Evolutionary conservation across 2,888 invertebrate species (phyloP).

Genomic region (Tiliacea citrago): DNA sequence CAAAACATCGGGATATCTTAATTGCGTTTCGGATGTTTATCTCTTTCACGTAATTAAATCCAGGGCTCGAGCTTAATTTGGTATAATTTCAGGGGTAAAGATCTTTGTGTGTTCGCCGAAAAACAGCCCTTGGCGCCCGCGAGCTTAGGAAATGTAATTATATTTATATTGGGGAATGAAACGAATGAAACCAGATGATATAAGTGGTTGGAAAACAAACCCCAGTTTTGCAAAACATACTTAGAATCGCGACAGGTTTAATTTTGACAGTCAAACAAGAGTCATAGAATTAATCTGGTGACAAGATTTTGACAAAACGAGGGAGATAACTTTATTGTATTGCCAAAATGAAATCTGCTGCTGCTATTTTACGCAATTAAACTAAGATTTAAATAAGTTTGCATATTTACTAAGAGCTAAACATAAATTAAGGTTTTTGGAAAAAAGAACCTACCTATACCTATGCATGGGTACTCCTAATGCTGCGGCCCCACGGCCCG

Average conservation of each 20-base stretch:
- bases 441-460: not conserved
- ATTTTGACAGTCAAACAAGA: constrained; percentile 1
- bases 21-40: constrained; percentile 52
- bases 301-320: not conserved
- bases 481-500: too few relatives aligned
- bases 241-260: not conserved
- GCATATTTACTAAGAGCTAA: not conserved
- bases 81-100: constrained; percentile 46
- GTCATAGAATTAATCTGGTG: not conserved
- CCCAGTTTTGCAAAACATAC: not conserved
- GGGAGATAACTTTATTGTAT: too few relatives aligned
- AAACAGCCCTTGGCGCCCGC: constrained; percentile 15
- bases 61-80: constrained; percentile 39
- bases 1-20: constrained; percentile 32
- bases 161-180: constrained; percentile 40
- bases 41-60: constrained; percentile 55
- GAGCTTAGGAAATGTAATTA: constrained; percentile 41
- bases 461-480: not conserved
- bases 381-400: not conserved
- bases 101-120: constrained; percentile 34
- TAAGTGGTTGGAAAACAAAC: constrained; percentile 11
- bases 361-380: too few relatives aligned
- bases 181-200: constrained; percentile 29
- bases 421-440: not conserved
- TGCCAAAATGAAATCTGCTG: not conserved